Base-by-base conservation (phyloP, 1,140 invertebrate species). In the Zaprionus gabonicus region DNA sequence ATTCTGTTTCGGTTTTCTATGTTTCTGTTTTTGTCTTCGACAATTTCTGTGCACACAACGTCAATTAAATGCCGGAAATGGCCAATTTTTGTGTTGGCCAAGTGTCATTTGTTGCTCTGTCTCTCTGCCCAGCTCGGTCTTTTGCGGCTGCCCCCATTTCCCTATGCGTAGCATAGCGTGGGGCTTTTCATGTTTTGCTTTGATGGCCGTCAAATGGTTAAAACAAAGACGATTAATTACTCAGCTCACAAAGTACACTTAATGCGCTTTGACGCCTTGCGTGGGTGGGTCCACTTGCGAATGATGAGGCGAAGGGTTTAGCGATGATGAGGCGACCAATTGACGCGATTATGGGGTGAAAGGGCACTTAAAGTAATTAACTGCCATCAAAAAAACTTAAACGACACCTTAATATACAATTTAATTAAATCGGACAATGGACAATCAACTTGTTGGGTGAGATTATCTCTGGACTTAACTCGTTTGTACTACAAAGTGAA, bases 51-150 rank as follows among this genome's bases (percentile, higher is more conserved):
- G 78, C 78, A 71, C 76, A 71, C 71, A 72, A 76, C 85, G 78
- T 87, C 84, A 90, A 87, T 87, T 90, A 87, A 87, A 84, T 83
- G 84, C 76, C 84, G 84, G 84, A 88, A 87, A 84, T 84, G 78
- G 64, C 81, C 78, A 87, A 90, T 87, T 87, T 81, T 72, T 38
- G 77, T 90, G 83, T 80, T 87, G 80, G 71, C 80, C 80, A 76
- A 76, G 67, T 64, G 60, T 68, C 13, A 36, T 46, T 74, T 72
- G 55, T 60, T 64, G 53, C 34, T 70, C 36, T 76, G 38, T 55
- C 23, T 55, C 23, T 49, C 57, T 46, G 53, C 62, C 25, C 55
- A 9, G 36, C n/a, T 55, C 64, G 44, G 51, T 46, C 28, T 75
- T 70, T 65, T 77, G 58, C 60, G 59, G 74, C 65, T 78, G 81